Evolutionary conservation across 2,888 invertebrate genomes (phyloP), one percentile per base, ranked within the genome.

Genomic region (Camptogramma bilineatum): DNA sequence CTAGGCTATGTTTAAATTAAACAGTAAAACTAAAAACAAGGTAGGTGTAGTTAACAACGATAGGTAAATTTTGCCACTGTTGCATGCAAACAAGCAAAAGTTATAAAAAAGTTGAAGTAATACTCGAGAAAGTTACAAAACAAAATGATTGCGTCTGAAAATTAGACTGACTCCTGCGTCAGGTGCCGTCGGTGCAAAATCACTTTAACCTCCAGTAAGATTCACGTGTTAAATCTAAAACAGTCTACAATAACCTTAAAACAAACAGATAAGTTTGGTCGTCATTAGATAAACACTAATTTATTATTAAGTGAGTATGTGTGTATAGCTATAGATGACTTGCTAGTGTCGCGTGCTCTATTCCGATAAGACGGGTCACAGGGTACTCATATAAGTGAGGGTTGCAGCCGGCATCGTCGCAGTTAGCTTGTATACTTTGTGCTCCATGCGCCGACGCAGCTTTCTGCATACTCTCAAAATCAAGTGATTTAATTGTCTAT

Each of bases 381-480:
- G 88, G 86, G 79, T 83, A 79, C 82, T 75, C 77, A 88, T 91
- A 91, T 91, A 79, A 88, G 78, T 77, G 77, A 70, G 80, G 73
- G 71, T 59, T 71, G 71, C 74, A 73, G 73, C 75, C 69, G 60
- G 57, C 66, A 69, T 69, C 75, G 75, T 75, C 78, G 78, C 85
- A 91, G 84, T 88, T 76, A 47, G 58, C 55, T 51, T 78, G 77
- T 73, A 74, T 72, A 68, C 69, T 39, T 70, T 66, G 66, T 75
- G 74, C 78, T 83, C 72, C 75, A 90, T 90, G 88, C 79, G 73
- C 62, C 80, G 88, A 75, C 89, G 92, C 72, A 80, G 89, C 77
- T 91, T 90, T 79, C 80, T 91, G 73, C 88, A 91, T 74, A 87
- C 87, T 34, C 80, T 91, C 60, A 90, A 90, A 85, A 90, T 91